Conservation (phyloP, 2,888 invertebrate genomes). For the Cheilosia soror region DNA sequence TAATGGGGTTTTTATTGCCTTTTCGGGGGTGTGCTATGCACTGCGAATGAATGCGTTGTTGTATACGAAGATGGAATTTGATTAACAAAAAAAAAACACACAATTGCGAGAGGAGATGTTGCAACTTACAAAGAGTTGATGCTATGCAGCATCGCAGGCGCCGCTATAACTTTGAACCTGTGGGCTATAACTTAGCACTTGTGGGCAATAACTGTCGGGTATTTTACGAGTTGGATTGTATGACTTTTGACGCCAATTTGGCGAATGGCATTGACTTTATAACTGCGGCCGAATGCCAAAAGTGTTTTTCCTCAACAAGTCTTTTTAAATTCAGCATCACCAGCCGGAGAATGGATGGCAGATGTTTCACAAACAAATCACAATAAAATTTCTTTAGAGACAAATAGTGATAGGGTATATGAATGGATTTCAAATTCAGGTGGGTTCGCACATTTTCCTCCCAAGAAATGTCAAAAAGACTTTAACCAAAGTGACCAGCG, state of each 20-base stretch:
- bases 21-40: conserved; percentile 35
- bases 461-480: no score
- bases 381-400: neutral
- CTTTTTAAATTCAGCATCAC: neutral
- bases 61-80: neutral
- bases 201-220: conserved; percentile 9
- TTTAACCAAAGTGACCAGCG: no score
- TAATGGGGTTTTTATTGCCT: conserved; percentile 56
- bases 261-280: conserved; percentile 36
- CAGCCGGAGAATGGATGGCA: neutral
- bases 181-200: conserved; percentile 10
- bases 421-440: no score
- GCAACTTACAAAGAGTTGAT: neutral
- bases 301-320: neutral
- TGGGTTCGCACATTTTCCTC: no score
- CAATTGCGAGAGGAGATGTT: neutral
- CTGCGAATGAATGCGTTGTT: neutral
- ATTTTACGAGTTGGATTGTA: conserved; percentile 6
- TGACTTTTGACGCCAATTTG: conserved; percentile 29
- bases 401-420: no score
- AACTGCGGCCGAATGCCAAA: neutral
- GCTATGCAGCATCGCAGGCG: neutral
- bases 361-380: neutral
- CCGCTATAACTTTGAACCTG: conserved; percentile 1
- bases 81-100: neutral